phyloP scores from a whole-genome alignment of 2,888 invertebrate species.

The Zaprionus lineosus region DNA sequence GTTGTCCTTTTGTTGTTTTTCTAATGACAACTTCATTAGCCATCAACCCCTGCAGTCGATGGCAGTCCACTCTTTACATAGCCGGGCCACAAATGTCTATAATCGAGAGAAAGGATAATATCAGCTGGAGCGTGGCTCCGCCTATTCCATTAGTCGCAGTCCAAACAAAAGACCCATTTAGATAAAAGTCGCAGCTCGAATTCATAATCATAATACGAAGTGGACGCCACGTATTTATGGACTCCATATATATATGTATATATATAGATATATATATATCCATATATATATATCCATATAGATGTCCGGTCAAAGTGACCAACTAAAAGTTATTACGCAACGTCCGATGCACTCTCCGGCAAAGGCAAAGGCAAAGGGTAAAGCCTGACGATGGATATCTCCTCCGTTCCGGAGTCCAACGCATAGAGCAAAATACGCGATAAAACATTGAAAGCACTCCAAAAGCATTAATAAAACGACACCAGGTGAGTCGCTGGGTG shows the following conservation, averaged over 20 bases:
- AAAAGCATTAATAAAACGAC: conserved; percentile 74
- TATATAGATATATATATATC: neutral
- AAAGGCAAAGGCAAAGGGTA: too few species aligned
- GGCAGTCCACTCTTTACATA: neutral
- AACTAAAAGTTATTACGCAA: conserved; percentile 73
- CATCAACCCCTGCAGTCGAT: conserved; percentile 23
- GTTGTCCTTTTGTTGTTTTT: conserved; percentile 42
- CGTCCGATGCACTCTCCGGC: conserved; percentile 48
- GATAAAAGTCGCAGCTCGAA: conserved; percentile 62
- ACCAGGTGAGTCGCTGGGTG: conserved; percentile 20
- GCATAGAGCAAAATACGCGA: conserved; percentile 60
- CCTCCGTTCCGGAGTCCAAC: conserved; percentile 22
- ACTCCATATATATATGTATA: conserved; percentile 5
- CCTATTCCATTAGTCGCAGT: conserved; percentile 63
- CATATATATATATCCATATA: neutral
- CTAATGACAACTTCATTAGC: conserved; percentile 65
- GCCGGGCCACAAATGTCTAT: conserved; percentile 43
- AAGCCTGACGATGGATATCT: conserved; percentile 50
- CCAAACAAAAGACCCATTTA: conserved; percentile 74
- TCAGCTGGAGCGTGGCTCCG: conserved; percentile 37
- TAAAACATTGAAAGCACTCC: conserved; percentile 77
- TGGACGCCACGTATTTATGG: conserved; percentile 46
- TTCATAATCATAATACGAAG: conserved; percentile 68
- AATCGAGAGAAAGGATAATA: conserved; percentile 31
- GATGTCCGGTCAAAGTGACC: conserved; percentile 43